Evolutionary conservation across 2,113 vertebrate species (phyloP), one percentile per base, ranked within the genome.

Genomic region (Vulpes vulpes): DNA sequence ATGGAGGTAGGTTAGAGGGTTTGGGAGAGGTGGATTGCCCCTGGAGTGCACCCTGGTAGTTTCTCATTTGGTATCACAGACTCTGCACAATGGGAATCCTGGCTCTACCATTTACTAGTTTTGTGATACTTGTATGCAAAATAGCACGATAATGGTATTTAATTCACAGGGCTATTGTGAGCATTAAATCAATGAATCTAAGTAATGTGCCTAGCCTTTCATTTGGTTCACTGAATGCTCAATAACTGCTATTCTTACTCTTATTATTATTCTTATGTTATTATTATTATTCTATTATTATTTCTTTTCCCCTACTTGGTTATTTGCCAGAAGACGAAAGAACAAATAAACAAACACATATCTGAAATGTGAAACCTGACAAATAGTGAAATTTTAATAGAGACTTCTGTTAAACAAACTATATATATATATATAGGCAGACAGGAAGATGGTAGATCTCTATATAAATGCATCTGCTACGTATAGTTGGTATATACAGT

Each of bases 271-370:
- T 35, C 35, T 35, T 35, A 35, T 35, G 35, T 35, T 35, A 35
- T 35, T 35, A 35, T 35, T 35, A 35, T 35, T 35, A 35, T 35
- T 35, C 35, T 35, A 35, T 35, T 35, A 35, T 35, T 35, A 35
- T 35, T 35, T 82, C 53, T 78, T 57, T 85, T 11, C 0, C 5
- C 11, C 62, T 76, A 19, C 86, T 96, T 81, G 38, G 60, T 71
- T 96, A 51, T 65, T 92, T 74, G 5, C 32, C 43, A 94, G 49
- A 64, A 88, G 12, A 94, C 23, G 10, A 80, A 91, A 94, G 16
- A 25, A 80, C 20, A 79, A 71, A 43, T 25, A 49, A 64, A 53
- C 19, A 79, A 74, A 59, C 7, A 53, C 19, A 71, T 67, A 74
- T 30, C 38, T 1, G 55, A 91, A 94, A 55, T 87, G 43, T 16